Conservation (phyloP, 2,888 invertebrate species). For the Lymantria dispar region DNA sequence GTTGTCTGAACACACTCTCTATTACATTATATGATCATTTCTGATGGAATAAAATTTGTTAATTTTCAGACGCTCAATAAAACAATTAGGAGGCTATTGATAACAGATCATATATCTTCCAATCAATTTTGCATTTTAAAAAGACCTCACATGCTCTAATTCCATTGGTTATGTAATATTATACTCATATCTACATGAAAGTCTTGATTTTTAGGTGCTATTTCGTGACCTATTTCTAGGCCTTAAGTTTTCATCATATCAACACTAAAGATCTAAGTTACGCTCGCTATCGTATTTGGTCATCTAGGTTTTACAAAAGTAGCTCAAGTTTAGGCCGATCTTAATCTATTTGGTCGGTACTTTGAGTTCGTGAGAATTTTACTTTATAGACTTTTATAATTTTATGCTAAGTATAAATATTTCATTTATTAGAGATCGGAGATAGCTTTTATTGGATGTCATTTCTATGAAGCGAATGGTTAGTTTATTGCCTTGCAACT, state of each 20-base stretch:
- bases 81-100: too few relatives aligned
- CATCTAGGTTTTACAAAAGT: conserved; percentile 55
- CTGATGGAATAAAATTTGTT: too few relatives aligned
- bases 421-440: too few relatives aligned
- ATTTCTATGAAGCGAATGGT: too few relatives aligned
- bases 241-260: conserved; percentile 61
- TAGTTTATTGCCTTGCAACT: too few relatives aligned
- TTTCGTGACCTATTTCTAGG: conserved; percentile 61
- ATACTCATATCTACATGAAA: conserved; percentile 14
- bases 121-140: too few relatives aligned
- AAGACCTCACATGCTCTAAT: background rate
- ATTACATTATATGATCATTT: too few relatives aligned
- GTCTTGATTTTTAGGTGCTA: conserved; percentile 32
- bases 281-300: conserved; percentile 50
- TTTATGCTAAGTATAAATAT: conserved; percentile 26
- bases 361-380: conserved; percentile 32
- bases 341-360: conserved; percentile 41
- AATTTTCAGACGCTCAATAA: too few relatives aligned
- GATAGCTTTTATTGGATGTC: too few relatives aligned
- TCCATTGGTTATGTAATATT: background rate
- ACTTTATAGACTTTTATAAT: conserved; percentile 22
- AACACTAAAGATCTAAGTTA: conserved; percentile 59
- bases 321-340: conserved; percentile 56
- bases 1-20: too few relatives aligned
- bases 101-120: too few relatives aligned